Evolutionary conservation across 2,113 vertebrate species (phyloP), one percentile per base, ranked within the genome.

Genomic region (Channa argus): DNA sequence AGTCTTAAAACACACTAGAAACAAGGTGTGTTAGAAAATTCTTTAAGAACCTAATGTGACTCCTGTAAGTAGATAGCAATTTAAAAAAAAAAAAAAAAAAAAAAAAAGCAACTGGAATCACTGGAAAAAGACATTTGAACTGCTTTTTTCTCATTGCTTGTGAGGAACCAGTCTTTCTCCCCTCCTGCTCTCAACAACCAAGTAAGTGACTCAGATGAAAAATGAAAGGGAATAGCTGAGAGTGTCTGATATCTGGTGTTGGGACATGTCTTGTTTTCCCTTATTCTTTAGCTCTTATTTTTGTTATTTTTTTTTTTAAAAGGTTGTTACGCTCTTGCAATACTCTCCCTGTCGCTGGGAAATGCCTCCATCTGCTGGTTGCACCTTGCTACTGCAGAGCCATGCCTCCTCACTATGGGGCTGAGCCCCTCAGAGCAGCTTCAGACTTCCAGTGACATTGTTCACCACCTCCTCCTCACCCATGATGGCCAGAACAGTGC

Each of bases 391-490:
- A 75, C 76, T 71, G 86, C 85, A 87, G 66, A 82, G 79, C 39
- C 77, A 59, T 86, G 78, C 67, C 8, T 62, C 39, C 50, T 65
- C 56, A 61, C 12, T 37, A 55, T 55, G 11, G 54, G 39, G 46
- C 54, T 13, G 15, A 62, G 39, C 24, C 71, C 52, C 50, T 89
- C 80, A 95, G 64, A 95, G 93, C 80, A 95, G 89, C 86, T 95
- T 95, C 65, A 96, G 91, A 81, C 93, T 95, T 59, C 95, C 95
- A 7, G 94, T 95, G 66, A 95, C 95, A 43, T 94, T 94, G 84
- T 95, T 95, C 59, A 95, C 95, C 80, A 93, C 92, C 64, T 95
- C 94, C 58, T 95, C 95, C 69, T 95, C 95, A 4, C 95, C 95
- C 69, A 96, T 92, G 54, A 96, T 92, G 82, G 94, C 94, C 75